Evolutionary conservation across 2,888 invertebrate species (phyloP).

Genomic region (Piscicola geometra): DNA sequence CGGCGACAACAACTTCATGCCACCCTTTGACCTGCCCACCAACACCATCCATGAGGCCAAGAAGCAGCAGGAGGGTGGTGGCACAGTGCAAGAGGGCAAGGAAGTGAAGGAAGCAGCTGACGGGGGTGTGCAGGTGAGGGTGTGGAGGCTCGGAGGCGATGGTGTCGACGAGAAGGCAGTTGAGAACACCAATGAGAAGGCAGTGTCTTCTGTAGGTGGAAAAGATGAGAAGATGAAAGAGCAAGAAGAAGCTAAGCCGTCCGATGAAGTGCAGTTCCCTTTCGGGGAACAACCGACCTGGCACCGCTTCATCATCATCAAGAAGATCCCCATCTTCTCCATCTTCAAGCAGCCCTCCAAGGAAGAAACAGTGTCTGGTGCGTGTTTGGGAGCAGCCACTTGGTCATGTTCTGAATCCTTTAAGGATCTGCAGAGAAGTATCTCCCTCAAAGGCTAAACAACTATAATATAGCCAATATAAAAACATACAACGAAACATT

Average conservation of each 20-base stretch:
- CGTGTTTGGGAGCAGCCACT: too few species aligned
- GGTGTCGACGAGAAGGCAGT: background rate
- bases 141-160: background rate
- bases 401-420: too few species aligned
- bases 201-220: too few species aligned
- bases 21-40: too few species aligned
- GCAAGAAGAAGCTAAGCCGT: background rate
- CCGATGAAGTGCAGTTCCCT: too few species aligned
- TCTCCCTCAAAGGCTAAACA: too few species aligned
- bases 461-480: too few species aligned
- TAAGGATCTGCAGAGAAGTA: too few species aligned
- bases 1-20: too few species aligned
- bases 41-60: too few species aligned
- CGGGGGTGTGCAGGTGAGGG: background rate
- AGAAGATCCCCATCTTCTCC: conserved; percentile 16
- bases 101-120: background rate
- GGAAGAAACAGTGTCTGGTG: too few species aligned
- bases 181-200: background rate
- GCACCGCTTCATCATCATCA: conserved; percentile 29
- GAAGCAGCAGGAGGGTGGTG: background rate
- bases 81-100: background rate
- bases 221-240: background rate
- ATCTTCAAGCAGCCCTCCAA: conserved; percentile 2
- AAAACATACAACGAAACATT: too few species aligned
- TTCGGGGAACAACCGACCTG: background rate